Conservation (phyloP, 2,888 invertebrate genomes). For the Hirtodrosophila alboralis region DNA sequence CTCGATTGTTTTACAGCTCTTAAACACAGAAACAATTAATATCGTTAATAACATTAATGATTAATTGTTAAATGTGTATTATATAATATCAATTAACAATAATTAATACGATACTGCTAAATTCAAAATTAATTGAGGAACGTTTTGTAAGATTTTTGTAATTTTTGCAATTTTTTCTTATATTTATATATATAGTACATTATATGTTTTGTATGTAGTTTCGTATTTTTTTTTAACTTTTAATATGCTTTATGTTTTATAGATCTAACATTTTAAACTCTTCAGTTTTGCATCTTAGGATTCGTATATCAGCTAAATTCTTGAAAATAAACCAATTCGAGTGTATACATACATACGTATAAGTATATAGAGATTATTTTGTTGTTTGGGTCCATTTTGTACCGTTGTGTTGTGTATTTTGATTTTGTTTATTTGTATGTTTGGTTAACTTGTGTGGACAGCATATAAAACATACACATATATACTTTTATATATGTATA, state of each 20-base stretch:
- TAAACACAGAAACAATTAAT: too few species aligned
- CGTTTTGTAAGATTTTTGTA: constrained; percentile 2
- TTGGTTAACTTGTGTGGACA: constrained; percentile 66
- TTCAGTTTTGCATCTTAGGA: constrained; percentile 29
- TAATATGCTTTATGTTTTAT: background rate
- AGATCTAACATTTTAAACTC: constrained; percentile 18
- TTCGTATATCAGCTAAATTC: constrained; percentile 24
- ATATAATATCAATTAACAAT: constrained; percentile 19
- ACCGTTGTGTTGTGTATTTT: constrained; percentile 21
- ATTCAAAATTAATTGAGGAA: constrained; percentile 27
- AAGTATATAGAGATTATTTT: too few species aligned
- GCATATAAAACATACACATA: too few species aligned
- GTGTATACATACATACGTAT: constrained; percentile 2
- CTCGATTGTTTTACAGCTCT: too few species aligned
- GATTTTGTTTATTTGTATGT: constrained; percentile 4
- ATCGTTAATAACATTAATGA: too few species aligned
- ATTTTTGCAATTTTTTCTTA: constrained; percentile 6
- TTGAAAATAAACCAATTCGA: constrained; percentile 22
- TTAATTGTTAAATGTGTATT: too few species aligned
- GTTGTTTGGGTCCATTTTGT: constrained; percentile 33
- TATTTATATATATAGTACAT: constrained; percentile 2
- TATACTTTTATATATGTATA: too few species aligned
- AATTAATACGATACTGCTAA: constrained; percentile 7
- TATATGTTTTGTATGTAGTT: background rate
- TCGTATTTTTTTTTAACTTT: constrained; percentile 15